A percentile compares a stretch with the other conserved stretches of the same genome.
phyloP scores from a whole-genome alignment of 2,113 vertebrate genomes.

The Craseonycteris thonglongyai region DNA sequence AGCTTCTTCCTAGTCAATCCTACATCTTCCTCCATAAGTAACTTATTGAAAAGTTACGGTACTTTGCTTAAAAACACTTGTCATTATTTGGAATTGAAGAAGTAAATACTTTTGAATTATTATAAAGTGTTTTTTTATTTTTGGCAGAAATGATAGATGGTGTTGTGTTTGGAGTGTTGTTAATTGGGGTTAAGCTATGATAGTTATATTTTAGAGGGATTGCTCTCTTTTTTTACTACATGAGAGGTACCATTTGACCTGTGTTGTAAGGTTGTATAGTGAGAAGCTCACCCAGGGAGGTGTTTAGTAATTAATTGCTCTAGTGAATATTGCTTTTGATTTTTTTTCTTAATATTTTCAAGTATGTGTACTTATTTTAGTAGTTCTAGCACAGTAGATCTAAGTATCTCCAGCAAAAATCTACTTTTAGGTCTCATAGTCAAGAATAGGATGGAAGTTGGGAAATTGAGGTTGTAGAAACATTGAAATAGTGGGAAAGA shows the following conservation, averaged over 20 bases:
- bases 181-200: background rate
- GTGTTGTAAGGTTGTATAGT: background rate
- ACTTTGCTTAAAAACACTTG: background rate
- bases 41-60: background rate
- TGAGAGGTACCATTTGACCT: background rate
- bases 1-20: background rate
- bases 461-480: background rate
- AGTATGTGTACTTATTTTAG: background rate
- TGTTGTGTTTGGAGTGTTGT: background rate
- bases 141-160: background rate
- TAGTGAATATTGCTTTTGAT: background rate
- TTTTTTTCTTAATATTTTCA: background rate
- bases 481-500: background rate
- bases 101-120: conserved; percentile 4
- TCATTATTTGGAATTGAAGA: background rate
- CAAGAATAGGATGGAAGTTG: background rate
- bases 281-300: background rate
- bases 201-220: background rate
- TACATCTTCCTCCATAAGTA: background rate
- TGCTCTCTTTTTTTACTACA: background rate
- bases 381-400: background rate
- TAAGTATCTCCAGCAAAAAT: background rate
- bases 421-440: background rate
- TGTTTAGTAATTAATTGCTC: background rate
- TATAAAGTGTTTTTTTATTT: conserved; percentile 18